phyloP scores from a whole-genome alignment of 1,140 invertebrate species.

The Holotrichia oblita region DNA sequence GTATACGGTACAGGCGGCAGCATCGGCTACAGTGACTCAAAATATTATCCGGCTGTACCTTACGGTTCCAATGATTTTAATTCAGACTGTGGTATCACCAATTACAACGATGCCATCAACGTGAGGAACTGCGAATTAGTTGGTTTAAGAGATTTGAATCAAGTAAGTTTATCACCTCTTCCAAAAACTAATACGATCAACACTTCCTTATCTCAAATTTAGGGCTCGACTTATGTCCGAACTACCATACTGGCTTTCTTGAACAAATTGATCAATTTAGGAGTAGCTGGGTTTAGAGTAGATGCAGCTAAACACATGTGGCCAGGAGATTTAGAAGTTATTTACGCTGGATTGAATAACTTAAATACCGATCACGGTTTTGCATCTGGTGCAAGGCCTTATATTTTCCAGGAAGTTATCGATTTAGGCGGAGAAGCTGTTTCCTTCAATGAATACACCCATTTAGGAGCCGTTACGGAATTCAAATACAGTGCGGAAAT shows the following conservation, averaged over 20 bases:
- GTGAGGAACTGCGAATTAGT: constrained; percentile 78
- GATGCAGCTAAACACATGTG: constrained; percentile 84
- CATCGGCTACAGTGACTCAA: constrained; percentile 63
- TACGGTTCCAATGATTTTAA: constrained; percentile 69
- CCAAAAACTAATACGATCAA: not conserved
- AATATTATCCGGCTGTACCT: constrained; percentile 68
- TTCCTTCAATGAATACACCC: constrained; percentile 70
- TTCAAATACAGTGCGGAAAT: constrained; percentile 74
- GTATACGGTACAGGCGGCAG: constrained; percentile 71
- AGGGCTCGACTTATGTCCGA: constrained; percentile 69
- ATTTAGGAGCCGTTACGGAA: constrained; percentile 77
- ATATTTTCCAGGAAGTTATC: constrained; percentile 85
- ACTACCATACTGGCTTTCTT: constrained; percentile 74
- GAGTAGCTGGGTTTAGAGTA: constrained; percentile 83
- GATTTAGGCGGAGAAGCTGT: constrained; percentile 74
- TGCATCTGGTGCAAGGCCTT: constrained; percentile 66
- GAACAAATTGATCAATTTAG: constrained; percentile 76
- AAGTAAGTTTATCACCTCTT: constrained; percentile 51
- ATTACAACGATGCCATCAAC: constrained; percentile 63
- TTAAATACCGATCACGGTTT: constrained; percentile 71
- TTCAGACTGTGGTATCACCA: constrained; percentile 63
- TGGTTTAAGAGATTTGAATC: constrained; percentile 79
- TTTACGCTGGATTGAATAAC: constrained; percentile 67
- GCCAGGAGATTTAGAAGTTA: constrained; percentile 74
- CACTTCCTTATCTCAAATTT: constrained; percentile 54